Evolutionary conservation across 2,797 vertebrate genomes (phyloP).

Genomic region (Crenichthys baileyi): DNA sequence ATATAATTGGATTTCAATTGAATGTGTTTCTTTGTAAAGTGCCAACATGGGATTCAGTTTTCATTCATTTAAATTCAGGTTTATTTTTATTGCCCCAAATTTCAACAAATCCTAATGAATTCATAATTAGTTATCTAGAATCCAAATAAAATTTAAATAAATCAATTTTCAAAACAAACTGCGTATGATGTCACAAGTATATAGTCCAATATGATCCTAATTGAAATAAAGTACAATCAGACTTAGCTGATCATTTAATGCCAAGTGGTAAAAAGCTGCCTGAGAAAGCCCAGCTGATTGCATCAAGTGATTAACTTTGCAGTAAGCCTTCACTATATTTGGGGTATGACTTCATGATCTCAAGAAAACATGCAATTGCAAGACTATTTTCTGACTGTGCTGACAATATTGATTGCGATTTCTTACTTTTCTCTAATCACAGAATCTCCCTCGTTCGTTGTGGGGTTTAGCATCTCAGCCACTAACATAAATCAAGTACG

Average conservation of each 20-base stretch:
- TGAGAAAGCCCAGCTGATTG: not conserved
- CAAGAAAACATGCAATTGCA: not conserved
- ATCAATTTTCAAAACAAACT: not conserved
- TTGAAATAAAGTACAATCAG: too few species aligned
- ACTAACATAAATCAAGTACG: not conserved
- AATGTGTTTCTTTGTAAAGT: too few species aligned
- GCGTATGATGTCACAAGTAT: not conserved
- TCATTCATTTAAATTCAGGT: not conserved
- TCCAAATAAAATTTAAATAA: not conserved
- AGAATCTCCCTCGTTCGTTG: not conserved
- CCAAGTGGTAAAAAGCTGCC: not conserved
- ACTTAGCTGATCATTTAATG: too few species aligned
- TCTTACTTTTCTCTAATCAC: not conserved
- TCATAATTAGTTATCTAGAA: not conserved
- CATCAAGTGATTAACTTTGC: not conserved
- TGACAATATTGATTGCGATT: not conserved
- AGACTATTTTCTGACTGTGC: not conserved
- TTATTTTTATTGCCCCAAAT: not conserved
- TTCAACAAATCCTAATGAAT: not conserved
- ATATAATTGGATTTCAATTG: too few species aligned
- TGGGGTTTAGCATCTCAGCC: not conserved
- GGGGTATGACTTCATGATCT: not conserved
- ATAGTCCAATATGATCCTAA: not conserved
- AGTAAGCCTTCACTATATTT: not conserved
- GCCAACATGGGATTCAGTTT: too few species aligned